Base-by-base conservation (phyloP, 1,140 invertebrate species). In the Mya arenaria region DNA sequence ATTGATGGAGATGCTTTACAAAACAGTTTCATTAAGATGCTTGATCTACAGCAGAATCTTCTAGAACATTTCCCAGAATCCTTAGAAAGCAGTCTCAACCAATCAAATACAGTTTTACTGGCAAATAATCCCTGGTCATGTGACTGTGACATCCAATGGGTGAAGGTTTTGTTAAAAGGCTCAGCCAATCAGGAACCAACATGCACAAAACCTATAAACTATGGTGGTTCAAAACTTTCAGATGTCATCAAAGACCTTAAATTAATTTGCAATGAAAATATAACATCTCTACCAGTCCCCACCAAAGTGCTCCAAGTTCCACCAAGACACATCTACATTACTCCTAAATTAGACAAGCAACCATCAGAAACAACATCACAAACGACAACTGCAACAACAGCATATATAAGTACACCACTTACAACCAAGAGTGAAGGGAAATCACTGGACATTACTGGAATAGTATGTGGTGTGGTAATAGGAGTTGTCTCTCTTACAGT, bases 71-170 rank as follows among this genome's bases (percentile, higher is more conserved):
- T 90, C 25, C 89, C 88, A n/a, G 19, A 52, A 23, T 83, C 68
- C 8, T 79, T 87, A 78, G 34, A 74, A 34, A 39, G 25, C 4
- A 74, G 84, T 71, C 55, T 88, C 13, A 71, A 62, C 55, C 55
- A 37, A 39, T 77, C 75, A 30, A 55, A 75, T 23, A 73, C 55
- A 10, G 15, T 82, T 13, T 17, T 87, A 60, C 60, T 87, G 2
- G 34, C 37, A 28, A 56, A 74, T n/a, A 87, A 87, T 66, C 82
- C 82, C 30, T 87, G 87, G 85, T 23, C 41, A 34, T 90, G 89
- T 80, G 82, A 88, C 82, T 90, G 89, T 80, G 68, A 68, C 41
- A 63, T 85, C 10, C 52, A 86, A 25, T 89, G 89, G 89, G 39
- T 90, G 62, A 68, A 84, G 6, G 44, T 71, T 0, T 87, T 84